Percentiles rank a stretch among this genome's conserved stretches.
These are phyloP conservation scores for Apis mellifera DNA, from an alignment of 1,140 invertebrate species.

Conservation along the genomic window Amel_HAv3.1 CM009933.2:2415501-2416000, in stretches of 20 bases:
- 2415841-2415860: background rate
- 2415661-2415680: slow-evolving; percentile 14
- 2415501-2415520: too few relatives aligned
- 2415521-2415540: background rate
- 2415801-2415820: background rate
- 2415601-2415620: background rate
- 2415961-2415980: background rate
- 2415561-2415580: background rate
- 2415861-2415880: background rate
- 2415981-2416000: background rate
- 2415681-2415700: slow-evolving; percentile 5
- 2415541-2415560: background rate
- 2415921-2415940: background rate
- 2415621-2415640: slow-evolving; percentile 32
- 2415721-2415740: slow-evolving; percentile 59
- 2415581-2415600: background rate
- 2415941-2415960: background rate
- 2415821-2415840: background rate
- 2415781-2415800: slow-evolving; percentile 30
- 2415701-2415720: slow-evolving; percentile 32
- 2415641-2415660: background rate
- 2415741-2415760: slow-evolving; percentile 53
- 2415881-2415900: background rate
- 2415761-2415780: slow-evolving; percentile 53
- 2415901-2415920: background rate